Percentiles rank a stretch among this genome's conserved stretches.
Conservation (phyloP, 2,888 invertebrate species). For the Calameuta filiformis region DNA sequence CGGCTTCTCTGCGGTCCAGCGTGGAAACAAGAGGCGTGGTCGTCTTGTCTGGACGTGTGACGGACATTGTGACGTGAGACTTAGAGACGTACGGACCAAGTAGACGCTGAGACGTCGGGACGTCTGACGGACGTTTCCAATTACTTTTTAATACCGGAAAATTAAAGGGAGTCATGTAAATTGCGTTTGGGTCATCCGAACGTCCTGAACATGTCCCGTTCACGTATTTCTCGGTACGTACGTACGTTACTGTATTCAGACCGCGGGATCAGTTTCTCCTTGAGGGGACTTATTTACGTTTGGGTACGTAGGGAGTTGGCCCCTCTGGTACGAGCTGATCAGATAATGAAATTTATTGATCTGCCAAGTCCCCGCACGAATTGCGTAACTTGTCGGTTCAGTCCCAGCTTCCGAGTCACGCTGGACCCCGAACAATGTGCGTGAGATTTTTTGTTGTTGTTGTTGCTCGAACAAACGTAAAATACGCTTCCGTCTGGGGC, state of each 20-base stretch:
- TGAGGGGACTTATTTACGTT: no score
- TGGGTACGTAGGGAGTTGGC: no score
- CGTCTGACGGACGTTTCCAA: constrained; percentile 56
- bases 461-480: neutral
- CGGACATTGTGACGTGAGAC: constrained; percentile 29
- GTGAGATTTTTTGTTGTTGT: neutral
- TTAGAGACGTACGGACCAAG: neutral
- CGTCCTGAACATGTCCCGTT: neutral
- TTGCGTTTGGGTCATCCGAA: neutral
- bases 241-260: no score
- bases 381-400: neutral
- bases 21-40: neutral
- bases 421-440: neutral
- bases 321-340: neutral
- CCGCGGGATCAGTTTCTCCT: no score
- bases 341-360: neutral
- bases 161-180: constrained; percentile 10
- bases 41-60: constrained; percentile 39
- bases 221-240: neutral
- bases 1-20: constrained; percentile 21
- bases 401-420: neutral
- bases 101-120: neutral
- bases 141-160: constrained; percentile 58
- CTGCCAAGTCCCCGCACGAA: neutral
- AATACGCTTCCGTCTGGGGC: constrained; percentile 46